Percentiles rank a stretch among this genome's conserved stretches.
Conservation (phyloP, 2,797 vertebrate species). For the Meriones psammophilus region DNA sequence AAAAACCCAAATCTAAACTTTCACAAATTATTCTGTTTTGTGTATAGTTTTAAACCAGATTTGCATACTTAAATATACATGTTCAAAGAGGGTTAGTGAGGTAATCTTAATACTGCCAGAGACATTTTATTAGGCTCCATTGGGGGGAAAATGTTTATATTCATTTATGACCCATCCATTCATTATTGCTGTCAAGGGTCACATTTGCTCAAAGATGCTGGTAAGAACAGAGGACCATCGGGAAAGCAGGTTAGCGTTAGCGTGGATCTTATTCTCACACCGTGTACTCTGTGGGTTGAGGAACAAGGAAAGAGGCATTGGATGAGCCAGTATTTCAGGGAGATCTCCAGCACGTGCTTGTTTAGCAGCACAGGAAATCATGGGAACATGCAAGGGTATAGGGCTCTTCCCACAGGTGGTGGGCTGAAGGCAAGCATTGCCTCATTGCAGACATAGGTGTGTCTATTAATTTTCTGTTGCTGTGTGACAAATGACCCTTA, state of each 20-base stretch:
- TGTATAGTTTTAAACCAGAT: neutral
- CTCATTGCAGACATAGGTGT: neutral
- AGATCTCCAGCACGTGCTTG: neutral
- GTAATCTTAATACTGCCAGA: neutral
- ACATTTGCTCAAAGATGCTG: neutral
- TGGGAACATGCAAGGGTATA: neutral
- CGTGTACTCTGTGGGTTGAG: neutral
- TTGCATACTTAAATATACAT: neutral
- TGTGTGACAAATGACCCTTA: neutral
- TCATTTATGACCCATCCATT: neutral
- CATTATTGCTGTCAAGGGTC: neutral
- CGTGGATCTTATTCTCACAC: neutral
- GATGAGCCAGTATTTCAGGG: neutral
- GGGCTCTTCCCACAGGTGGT: neutral
- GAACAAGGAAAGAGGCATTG: neutral
- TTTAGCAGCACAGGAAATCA: neutral
- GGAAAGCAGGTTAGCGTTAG: accelerated
- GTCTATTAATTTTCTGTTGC: neutral
- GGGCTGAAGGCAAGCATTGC: no score
- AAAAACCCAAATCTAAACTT: neutral
- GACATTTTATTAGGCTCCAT: neutral
- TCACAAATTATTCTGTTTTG: neutral
- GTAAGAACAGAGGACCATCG: accelerated
- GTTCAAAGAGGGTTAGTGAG: neutral
- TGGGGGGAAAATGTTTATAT: neutral